Evolutionary conservation across 1,140 invertebrate genomes (phyloP).

Genomic region (Ceratosolen solmsi): DNA sequence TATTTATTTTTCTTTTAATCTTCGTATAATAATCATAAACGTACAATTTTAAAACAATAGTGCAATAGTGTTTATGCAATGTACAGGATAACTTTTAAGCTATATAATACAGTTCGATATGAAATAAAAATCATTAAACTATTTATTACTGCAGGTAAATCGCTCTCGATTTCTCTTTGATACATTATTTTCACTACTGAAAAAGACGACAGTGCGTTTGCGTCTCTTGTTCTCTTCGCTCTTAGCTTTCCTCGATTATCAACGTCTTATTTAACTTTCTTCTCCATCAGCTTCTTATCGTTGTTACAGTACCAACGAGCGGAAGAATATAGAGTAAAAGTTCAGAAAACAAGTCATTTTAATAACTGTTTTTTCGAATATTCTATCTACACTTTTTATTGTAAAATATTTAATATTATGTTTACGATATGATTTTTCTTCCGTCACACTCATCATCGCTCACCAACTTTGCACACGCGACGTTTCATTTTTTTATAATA

Average conservation of each 20-base stretch:
- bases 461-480: constrained; percentile 52
- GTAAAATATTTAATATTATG: constrained; percentile 73
- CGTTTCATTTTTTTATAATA: constrained; percentile 13
- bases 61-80: constrained; percentile 70
- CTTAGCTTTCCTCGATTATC: constrained; percentile 57
- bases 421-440: constrained; percentile 74
- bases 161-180: constrained; percentile 60
- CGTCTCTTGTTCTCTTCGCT: constrained; percentile 51
- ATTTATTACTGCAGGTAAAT: constrained; percentile 68
- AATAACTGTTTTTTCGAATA: constrained; percentile 63
- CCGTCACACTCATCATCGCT: constrained; percentile 55
- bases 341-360: constrained; percentile 50
- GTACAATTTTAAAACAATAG: constrained; percentile 72
- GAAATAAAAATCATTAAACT: constrained; percentile 72
- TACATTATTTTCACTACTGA: constrained; percentile 73
- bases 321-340: constrained; percentile 41
- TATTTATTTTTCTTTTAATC: constrained; percentile 71
- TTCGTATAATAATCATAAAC: constrained; percentile 72
- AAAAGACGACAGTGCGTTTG: constrained; percentile 64
- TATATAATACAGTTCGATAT: constrained; percentile 73
- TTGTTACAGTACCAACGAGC: constrained; percentile 40
- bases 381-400: constrained; percentile 71
- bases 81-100: constrained; percentile 73
- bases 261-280: constrained; percentile 42
- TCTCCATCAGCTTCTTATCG: constrained; percentile 49